Conservation (phyloP, 2,113 vertebrate genomes). For the Rhineura floridana region DNA sequence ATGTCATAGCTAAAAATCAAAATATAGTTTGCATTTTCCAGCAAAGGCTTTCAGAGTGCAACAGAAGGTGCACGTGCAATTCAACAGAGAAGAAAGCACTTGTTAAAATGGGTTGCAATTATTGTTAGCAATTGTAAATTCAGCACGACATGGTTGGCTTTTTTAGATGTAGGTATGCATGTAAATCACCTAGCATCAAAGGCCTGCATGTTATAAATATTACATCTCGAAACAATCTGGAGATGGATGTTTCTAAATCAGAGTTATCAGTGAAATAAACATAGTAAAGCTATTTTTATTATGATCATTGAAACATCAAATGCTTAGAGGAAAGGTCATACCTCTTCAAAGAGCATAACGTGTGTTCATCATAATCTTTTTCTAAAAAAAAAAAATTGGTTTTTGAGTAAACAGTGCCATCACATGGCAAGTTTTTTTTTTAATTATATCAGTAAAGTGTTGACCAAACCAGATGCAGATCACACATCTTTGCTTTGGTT, state of each 20-base stretch:
- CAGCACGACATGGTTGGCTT: neutral
- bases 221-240: slow-evolving; percentile 2
- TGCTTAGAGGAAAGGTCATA: neutral
- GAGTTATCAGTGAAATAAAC: neutral
- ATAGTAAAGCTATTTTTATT: neutral
- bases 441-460: neutral
- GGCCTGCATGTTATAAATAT: neutral
- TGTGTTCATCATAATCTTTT: neutral
- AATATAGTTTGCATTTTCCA: neutral
- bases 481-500: neutral
- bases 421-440: slow-evolving; percentile 55
- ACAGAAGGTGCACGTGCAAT: neutral
- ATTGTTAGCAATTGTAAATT: slow-evolving; percentile 5
- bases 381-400: neutral
- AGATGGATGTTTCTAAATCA: neutral
- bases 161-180: neutral
- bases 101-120: slow-evolving; percentile 15
- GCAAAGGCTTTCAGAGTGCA: neutral
- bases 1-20: neutral
- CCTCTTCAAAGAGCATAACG: neutral
- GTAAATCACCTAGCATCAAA: neutral
- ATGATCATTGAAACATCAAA: neutral
- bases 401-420: slow-evolving; percentile 65
- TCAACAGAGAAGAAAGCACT: slow-evolving; percentile 18
- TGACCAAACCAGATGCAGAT: neutral